These are phyloP conservation scores for Mystacides longicornis DNA, from an alignment of 2,888 invertebrate genomes.

Conservation along the genomic window DNA sequence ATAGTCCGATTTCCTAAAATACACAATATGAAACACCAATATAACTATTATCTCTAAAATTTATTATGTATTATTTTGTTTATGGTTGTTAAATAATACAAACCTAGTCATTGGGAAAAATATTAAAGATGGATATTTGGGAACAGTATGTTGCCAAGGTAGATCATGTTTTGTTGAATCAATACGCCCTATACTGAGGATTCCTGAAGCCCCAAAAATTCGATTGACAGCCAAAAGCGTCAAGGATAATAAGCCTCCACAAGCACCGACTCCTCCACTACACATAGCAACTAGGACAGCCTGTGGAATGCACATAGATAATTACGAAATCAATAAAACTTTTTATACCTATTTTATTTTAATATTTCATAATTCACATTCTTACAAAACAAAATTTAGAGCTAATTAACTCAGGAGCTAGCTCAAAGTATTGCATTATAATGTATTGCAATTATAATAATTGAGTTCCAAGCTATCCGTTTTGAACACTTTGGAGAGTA, in stretches of 20 bases:
- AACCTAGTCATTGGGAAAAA: conserved; percentile 59
- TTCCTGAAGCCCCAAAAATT: conserved; percentile 48
- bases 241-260: conserved; percentile 64
- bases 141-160: conserved; percentile 79
- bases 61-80: not conserved
- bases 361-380: too few relatives aligned
- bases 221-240: conserved; percentile 60
- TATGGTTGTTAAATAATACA: not conserved
- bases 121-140: conserved; percentile 69
- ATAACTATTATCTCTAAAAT: not conserved
- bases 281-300: conserved; percentile 67
- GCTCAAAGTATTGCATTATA: too few relatives aligned
- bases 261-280: conserved; percentile 70
- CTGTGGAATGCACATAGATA: too few relatives aligned
- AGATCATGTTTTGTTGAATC: conserved; percentile 80
- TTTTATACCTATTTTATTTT: too few relatives aligned
- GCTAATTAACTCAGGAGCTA: too few relatives aligned
- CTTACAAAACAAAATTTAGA: too few relatives aligned
- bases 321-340: too few relatives aligned
- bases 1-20: conserved; percentile 60
- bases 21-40: not conserved
- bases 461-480: too few relatives aligned
- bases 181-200: conserved; percentile 56
- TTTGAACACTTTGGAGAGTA: too few relatives aligned
- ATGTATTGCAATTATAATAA: too few relatives aligned